Evolutionary conservation across 2,113 vertebrate species (phyloP), one percentile per base, ranked within the genome.

Genomic region (Calypte anna): DNA sequence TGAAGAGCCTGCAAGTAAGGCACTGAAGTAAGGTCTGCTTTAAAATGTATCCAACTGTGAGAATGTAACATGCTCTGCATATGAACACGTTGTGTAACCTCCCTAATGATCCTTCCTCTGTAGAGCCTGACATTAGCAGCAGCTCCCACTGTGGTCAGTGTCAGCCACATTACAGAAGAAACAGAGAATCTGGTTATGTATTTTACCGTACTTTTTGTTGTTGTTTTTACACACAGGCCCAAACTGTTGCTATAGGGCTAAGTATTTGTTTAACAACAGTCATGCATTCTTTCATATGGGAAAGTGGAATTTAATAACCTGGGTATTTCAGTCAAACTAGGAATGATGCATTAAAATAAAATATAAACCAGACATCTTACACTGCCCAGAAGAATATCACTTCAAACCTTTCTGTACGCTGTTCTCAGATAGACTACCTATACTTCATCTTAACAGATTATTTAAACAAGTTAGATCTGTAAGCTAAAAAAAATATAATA

Each of bases 171-270:
- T 59, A 88, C 33, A 93, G 82, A 54, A 91, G 64, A 88, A 91
- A 73, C 6, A 51, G 54, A 88, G 67, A 84, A 63, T 22, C 64
- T 78, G 80, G 43, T 83, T 84, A 86, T 68, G 74, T 27, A 40
- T 91, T 92, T 69, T 27, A 81, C 69, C 51, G 31, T 55, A 44
- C 28, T n/a, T 31, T 43, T 40, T 40, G 40, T 40, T 40, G 40
- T 24, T 78, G 43, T 88, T 91, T 86, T 83, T 63, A 91, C 91
- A 59, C 62, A 75, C 0, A 18, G 19, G 61, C 50, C 57, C 74
- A 64, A 82, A 78, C 40, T 79, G 48, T 87, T 93, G 86, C 94
- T 89, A 66, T 36, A 87, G 83, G 86, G 94, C 91, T 89, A 83
- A 92, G 82, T 79, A 84, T 78, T 94, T 92, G 58, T 64, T 0